Evolutionary conservation across 1,140 invertebrate genomes (phyloP).

Genomic region (Reticulitermes speratus): DNA sequence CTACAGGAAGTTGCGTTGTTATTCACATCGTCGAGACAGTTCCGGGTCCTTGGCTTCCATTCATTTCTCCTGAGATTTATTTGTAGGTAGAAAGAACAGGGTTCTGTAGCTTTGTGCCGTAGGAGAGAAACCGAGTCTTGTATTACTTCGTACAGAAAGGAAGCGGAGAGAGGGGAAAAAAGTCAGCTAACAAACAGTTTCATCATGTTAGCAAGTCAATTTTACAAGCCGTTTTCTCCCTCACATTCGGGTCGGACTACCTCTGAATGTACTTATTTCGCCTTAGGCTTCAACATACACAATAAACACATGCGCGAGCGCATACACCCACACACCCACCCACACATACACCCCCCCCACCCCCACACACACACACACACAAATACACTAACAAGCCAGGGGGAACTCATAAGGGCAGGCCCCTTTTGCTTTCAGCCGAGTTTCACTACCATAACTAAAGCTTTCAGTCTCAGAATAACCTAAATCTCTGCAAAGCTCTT

Average conservation of each 20-base stretch:
- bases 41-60: background rate
- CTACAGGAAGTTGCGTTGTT: background rate
- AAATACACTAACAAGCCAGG: too few relatives aligned
- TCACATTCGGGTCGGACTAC: background rate
- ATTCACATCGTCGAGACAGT: background rate
- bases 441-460: too few relatives aligned
- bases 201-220: slow-evolving; percentile 16
- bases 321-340: too few relatives aligned
- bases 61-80: background rate
- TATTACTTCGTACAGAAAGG: too few relatives aligned
- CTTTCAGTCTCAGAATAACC: too few relatives aligned
- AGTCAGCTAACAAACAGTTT: background rate
- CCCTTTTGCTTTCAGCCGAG: too few relatives aligned
- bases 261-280: background rate
- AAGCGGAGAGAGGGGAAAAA: background rate
- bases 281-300: background rate
- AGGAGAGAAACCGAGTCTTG: background rate
- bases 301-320: too few relatives aligned
- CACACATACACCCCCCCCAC: too few relatives aligned
- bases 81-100: background rate
- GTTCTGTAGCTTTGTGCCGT: background rate
- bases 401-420: too few relatives aligned
- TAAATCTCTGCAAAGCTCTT: too few relatives aligned
- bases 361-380: too few relatives aligned
- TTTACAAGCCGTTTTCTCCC: background rate